These are phyloP conservation scores for Oryzaephilus surinamensis DNA, from an alignment of 1,140 invertebrate genomes.

Conservation along the genomic window DNA sequence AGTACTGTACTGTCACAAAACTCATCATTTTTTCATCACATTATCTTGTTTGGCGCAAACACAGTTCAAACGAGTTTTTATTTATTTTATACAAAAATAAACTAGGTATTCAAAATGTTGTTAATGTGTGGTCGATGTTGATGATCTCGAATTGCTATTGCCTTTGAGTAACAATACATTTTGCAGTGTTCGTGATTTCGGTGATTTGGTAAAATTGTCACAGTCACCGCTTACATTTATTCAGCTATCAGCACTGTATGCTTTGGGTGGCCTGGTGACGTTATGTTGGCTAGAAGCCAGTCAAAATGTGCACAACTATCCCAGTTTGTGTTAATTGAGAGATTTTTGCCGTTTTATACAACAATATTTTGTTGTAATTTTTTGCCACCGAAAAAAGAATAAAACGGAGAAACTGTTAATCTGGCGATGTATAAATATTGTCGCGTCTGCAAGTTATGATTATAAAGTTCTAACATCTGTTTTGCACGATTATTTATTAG, in stretches of 20 bases:
- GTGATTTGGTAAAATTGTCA: constrained; percentile 22
- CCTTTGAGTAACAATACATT: constrained; percentile 17
- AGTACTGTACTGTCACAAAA: constrained; percentile 1
- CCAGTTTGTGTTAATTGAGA: constrained; percentile 35
- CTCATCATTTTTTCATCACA: constrained; percentile 11
- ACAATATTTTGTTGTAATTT: constrained; percentile 30
- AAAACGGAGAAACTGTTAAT: constrained; percentile 29
- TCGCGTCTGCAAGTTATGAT: constrained; percentile 28
- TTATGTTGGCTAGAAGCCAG: constrained; percentile 21
- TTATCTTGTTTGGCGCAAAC: too few species aligned
- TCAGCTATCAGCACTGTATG: constrained; percentile 24
- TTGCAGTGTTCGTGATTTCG: constrained; percentile 17
- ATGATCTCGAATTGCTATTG: constrained; percentile 16
- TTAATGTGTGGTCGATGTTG: constrained; percentile 20
- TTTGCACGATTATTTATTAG: too few species aligned
- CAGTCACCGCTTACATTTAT: constrained; percentile 24
- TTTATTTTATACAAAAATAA: too few species aligned
- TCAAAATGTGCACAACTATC: too few species aligned
- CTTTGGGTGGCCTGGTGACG: constrained; percentile 25
- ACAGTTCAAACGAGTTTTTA: constrained; percentile 5
- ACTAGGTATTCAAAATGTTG: constrained; percentile 5
- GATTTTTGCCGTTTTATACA: constrained; percentile 29
- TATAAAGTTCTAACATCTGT: constrained; percentile 21
- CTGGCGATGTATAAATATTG: constrained; percentile 31
- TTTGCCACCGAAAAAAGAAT: too few species aligned